Evolutionary conservation across 2,797 vertebrate genomes (phyloP).

Genomic region (Anas georgica): DNA sequence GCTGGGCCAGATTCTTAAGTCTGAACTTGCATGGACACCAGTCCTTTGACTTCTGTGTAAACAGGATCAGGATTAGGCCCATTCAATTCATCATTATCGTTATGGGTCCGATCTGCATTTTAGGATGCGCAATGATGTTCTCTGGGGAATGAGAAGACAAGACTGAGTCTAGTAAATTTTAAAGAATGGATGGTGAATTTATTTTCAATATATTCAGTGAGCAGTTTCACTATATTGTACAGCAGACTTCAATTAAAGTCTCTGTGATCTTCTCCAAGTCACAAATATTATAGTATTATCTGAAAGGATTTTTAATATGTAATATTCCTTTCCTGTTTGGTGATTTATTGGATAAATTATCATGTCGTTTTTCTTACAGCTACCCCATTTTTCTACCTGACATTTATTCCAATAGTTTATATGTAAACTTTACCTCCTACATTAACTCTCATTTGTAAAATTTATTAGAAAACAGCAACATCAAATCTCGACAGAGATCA

Average conservation of each 20-base stretch:
- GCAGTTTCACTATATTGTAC: background rate
- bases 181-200: background rate
- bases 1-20: background rate
- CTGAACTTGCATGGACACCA: background rate
- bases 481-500: background rate
- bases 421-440: background rate
- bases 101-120: background rate
- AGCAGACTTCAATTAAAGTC: background rate
- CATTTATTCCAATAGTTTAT: background rate
- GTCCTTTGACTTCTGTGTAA: background rate
- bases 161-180: background rate
- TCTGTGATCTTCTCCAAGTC: background rate
- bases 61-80: background rate
- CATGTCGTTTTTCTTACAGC: background rate
- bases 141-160: background rate
- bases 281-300: background rate
- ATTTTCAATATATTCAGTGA: background rate
- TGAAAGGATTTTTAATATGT: background rate
- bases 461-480: background rate
- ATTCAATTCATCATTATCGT: background rate
- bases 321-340: background rate
- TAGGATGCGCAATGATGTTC: background rate
- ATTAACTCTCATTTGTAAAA: background rate
- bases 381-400: background rate
- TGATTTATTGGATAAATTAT: background rate